These are phyloP conservation scores for Celastrina argiolus DNA, from an alignment of 2,888 invertebrate genomes.

Conservation along the genomic window DNA sequence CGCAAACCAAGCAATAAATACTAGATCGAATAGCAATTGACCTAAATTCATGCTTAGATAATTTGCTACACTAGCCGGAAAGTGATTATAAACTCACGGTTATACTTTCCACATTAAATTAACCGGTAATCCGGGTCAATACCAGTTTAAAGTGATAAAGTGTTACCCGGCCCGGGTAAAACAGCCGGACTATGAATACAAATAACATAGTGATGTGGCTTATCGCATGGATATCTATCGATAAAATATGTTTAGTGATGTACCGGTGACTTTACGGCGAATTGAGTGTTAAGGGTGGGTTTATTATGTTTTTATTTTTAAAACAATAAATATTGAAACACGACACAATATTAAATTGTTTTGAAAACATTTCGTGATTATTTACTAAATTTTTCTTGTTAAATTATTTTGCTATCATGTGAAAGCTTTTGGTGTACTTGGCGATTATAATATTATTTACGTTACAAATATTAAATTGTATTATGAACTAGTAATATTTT, in stretches of 20 bases:
- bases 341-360: background rate
- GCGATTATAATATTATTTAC: no score
- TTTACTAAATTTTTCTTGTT: no score
- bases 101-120: conserved; percentile 19
- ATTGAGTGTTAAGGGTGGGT: background rate
- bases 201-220: conserved; percentile 39
- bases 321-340: no score
- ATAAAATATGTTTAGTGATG: conserved; percentile 7
- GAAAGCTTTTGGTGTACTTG: no score
- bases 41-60: conserved; percentile 9
- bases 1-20: conserved; percentile 13
- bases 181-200: conserved; percentile 48
- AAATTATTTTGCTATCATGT: no score
- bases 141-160: conserved; percentile 34
- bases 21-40: background rate
- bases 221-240: background rate
- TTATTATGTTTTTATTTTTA: background rate
- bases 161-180: conserved; percentile 21
- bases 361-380: no score
- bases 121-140: conserved; percentile 32
- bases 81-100: conserved; percentile 8
- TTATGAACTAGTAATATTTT: no score
- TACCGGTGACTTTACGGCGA: background rate
- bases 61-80: conserved; percentile 5
- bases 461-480: no score